Percentiles rank a stretch among this genome's conserved stretches.
phyloP scores from a whole-genome alignment of 2,797 vertebrate genomes.

The Gymnoscopelus braueri region DNA sequence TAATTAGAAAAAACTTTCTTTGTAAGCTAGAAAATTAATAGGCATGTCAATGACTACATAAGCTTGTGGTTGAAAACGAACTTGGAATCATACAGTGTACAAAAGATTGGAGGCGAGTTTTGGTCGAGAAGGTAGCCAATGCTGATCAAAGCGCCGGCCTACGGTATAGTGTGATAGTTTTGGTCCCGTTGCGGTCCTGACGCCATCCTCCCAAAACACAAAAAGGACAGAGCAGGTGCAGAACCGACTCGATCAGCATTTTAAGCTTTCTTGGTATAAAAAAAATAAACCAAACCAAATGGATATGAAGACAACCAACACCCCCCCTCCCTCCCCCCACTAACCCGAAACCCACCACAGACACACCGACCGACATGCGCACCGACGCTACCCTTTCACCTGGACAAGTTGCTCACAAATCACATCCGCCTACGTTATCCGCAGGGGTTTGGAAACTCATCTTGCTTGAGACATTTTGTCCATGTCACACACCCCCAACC shows the following conservation, averaged over 20 bases:
- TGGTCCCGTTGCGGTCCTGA: slow-evolving; percentile 43
- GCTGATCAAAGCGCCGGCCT: slow-evolving; percentile 17
- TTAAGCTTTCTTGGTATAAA: slow-evolving; percentile 46
- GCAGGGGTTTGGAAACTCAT: slow-evolving; percentile 41
- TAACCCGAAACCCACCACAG: slow-evolving; percentile 51
- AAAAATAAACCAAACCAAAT: slow-evolving; percentile 6
- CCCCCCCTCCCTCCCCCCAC: slow-evolving; percentile 21
- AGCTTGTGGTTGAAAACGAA: slow-evolving; percentile 57
- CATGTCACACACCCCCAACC: slow-evolving; percentile 27
- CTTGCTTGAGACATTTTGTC: slow-evolving; percentile 37
- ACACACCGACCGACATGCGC: slow-evolving; percentile 61
- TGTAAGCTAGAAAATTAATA: slow-evolving; percentile 66
- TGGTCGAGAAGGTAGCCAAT: slow-evolving; percentile 49
- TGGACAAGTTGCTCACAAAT: slow-evolving; percentile 61
- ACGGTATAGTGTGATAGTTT: slow-evolving; percentile 43
- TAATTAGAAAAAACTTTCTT: slow-evolving; percentile 37
- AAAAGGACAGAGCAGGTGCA: slow-evolving; percentile 55
- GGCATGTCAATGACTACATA: slow-evolving; percentile 68
- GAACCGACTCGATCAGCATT: slow-evolving; percentile 54
- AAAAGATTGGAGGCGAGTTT: slow-evolving; percentile 70
- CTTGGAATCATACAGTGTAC: slow-evolving; percentile 58
- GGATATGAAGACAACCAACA: slow-evolving; percentile 54
- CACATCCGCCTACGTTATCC: slow-evolving; percentile 51
- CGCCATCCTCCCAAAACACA: slow-evolving; percentile 40
- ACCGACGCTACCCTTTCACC: slow-evolving; percentile 45